Conservation (phyloP, 2,113 vertebrate species). For the Nasalis larvatus region DNA sequence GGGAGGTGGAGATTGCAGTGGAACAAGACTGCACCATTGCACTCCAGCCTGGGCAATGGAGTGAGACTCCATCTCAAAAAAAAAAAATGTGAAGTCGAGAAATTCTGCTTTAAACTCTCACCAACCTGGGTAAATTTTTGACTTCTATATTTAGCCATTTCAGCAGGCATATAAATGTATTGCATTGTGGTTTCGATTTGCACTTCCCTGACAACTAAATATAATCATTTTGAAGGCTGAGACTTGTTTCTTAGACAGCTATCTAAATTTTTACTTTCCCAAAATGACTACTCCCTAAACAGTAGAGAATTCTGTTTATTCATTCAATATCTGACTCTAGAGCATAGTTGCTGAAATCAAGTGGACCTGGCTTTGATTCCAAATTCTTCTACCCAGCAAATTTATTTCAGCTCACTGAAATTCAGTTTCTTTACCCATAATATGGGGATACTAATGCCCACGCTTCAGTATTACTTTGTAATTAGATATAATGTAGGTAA, state of each 20-base stretch:
- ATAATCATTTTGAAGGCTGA: neutral
- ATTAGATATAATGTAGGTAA: neutral
- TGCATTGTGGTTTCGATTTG: neutral
- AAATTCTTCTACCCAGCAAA: neutral
- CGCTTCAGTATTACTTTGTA: neutral
- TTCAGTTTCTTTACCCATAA: neutral
- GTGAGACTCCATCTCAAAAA: no score
- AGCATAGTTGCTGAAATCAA: neutral
- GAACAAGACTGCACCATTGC: no score
- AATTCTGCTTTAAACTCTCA: neutral
- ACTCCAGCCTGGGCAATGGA: no score
- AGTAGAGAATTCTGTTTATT: neutral
- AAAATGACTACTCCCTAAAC: neutral
- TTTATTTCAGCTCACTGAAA: neutral
- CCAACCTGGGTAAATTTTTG: neutral
- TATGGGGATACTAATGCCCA: neutral
- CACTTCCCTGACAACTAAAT: neutral
- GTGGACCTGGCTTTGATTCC: neutral
- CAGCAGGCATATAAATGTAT: neutral
- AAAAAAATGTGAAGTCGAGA: neutral
- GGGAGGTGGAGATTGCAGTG: no score
- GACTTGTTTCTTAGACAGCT: neutral
- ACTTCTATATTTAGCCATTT: neutral
- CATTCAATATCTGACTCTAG: neutral
- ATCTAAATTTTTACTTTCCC: neutral